A percentile compares a stretch with the other conserved stretches of the same genome.
Evolutionary conservation across 2,888 invertebrate genomes (phyloP).

Genomic region (Drosophila melanocephala): DNA sequence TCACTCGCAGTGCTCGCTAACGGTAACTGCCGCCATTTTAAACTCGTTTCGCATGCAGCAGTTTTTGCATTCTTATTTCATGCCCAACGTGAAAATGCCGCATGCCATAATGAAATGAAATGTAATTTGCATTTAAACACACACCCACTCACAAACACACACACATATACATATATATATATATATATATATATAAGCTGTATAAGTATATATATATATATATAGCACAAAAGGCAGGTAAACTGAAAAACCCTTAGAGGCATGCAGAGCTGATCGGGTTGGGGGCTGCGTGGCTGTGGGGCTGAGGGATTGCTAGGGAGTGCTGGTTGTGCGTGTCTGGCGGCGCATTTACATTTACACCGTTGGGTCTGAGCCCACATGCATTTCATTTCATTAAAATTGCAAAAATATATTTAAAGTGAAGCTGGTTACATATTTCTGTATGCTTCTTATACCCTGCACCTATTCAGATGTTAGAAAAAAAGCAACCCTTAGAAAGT

Average conservation of each 20-base stretch:
- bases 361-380: slow-evolving; percentile 56
- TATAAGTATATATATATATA: slow-evolving; percentile 6
- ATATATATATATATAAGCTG: not conserved
- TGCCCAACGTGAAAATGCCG: slow-evolving; percentile 72
- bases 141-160: slow-evolving; percentile 23
- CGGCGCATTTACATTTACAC: slow-evolving; percentile 63
- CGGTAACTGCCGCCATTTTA: slow-evolving; percentile 78
- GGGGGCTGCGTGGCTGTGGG: not conserved
- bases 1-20: slow-evolving; percentile 51
- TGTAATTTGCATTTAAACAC: slow-evolving; percentile 79
- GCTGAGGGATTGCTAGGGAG: not conserved
- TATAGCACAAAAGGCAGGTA: slow-evolving; percentile 10
- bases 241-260: slow-evolving; percentile 36
- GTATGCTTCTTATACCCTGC: slow-evolving; percentile 12
- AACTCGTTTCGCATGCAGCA: slow-evolving; percentile 73
- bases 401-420: slow-evolving; percentile 73
- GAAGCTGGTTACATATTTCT: slow-evolving; percentile 46
- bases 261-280: slow-evolving; percentile 7
- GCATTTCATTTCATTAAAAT: slow-evolving; percentile 80
- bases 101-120: slow-evolving; percentile 76
- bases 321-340: slow-evolving; percentile 57
- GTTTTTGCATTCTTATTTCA: slow-evolving; percentile 65
- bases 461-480: not conserved
- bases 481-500: not conserved
- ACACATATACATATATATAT: slow-evolving; percentile 4